A percentile compares a stretch with the other conserved stretches of the same genome.
Conservation (phyloP, 2,888 invertebrate species). For the Chrysolina haemoptera region DNA sequence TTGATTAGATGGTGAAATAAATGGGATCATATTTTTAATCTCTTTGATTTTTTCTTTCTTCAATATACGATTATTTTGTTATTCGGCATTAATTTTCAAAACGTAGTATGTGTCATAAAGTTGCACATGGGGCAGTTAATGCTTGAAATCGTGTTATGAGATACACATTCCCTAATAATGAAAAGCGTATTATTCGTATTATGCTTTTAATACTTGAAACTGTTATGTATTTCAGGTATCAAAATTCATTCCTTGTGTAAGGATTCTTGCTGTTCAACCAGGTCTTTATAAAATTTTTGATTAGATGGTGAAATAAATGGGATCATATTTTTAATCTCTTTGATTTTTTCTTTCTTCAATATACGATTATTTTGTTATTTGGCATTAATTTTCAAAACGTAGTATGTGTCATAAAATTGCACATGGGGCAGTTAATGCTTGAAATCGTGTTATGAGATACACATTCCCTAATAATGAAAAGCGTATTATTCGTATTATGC, state of each 20-base stretch:
- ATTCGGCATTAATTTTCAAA: no score
- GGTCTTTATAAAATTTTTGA: conserved; percentile 12
- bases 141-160: background rate
- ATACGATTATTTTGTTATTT: no score
- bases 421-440: no score
- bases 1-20: conserved; percentile 17
- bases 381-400: no score
- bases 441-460: no score
- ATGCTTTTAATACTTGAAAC: background rate
- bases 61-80: no score
- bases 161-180: background rate
- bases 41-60: conserved; percentile 20
- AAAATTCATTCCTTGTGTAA: background rate
- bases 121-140: conserved; percentile 12
- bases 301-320: conserved; percentile 12
- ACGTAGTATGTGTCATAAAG: conserved; percentile 3
- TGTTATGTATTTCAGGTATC: background rate
- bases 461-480: no score
- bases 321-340: conserved; percentile 23
- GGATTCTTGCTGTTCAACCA: background rate
- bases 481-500: no score
- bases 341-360: conserved; percentile 17
- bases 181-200: background rate
- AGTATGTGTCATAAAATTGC: no score
- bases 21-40: conserved; percentile 22